Conservation (phyloP, 1,140 invertebrate species). For the Orius insidiosus region DNA sequence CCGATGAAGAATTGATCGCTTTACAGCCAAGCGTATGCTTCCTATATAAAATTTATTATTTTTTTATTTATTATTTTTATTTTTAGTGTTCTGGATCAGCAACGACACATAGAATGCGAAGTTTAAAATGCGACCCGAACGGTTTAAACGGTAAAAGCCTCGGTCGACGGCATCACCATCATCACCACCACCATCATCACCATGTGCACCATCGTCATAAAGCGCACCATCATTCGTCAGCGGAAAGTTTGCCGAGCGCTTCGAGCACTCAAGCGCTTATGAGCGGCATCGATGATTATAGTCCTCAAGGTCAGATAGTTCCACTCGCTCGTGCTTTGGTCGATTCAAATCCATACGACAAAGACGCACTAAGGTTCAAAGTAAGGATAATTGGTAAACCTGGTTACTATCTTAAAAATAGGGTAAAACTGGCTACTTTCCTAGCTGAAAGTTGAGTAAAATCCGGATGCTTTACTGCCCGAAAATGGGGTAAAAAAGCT, state of each 20-base stretch:
- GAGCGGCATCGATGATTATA: conserved; percentile 50
- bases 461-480: too few relatives aligned
- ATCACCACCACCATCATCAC: conserved; percentile 15
- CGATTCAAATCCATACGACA: conserved; percentile 81
- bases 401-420: too few relatives aligned
- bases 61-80: background rate
- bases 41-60: background rate
- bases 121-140: conserved; percentile 9
- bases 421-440: too few relatives aligned
- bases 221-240: conserved; percentile 52
- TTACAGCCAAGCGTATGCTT: conserved; percentile 28
- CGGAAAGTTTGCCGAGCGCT: conserved; percentile 68
- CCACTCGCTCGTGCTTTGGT: conserved; percentile 70
- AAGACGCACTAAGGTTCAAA: conserved; percentile 79
- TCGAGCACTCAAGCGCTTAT: conserved; percentile 70
- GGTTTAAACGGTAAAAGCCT: background rate
- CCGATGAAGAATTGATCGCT: conserved; percentile 54
- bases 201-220: conserved; percentile 9
- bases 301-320: conserved; percentile 31
- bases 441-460: too few relatives aligned
- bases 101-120: conserved; percentile 13
- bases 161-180: conserved; percentile 13
- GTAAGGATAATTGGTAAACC: conserved; percentile 39
- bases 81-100: background rate
- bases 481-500: too few relatives aligned